These are phyloP conservation scores for Engystomops pustulosus DNA, from an alignment of 2,113 vertebrate species.

Conservation along the genomic window DNA sequence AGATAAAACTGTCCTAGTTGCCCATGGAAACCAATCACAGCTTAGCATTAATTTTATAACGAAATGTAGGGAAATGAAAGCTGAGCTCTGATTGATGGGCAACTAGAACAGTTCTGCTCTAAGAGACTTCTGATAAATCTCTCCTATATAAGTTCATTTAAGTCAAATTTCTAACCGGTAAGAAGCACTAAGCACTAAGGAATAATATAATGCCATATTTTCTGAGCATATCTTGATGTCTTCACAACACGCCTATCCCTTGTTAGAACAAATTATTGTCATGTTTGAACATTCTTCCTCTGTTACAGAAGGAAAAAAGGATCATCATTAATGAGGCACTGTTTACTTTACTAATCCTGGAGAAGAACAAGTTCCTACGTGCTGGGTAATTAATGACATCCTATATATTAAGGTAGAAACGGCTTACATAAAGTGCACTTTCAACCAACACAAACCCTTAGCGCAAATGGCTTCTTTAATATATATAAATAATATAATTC, in stretches of 20 bases:
- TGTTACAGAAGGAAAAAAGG: not conserved
- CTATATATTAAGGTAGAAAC: not conserved
- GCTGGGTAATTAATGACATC: not conserved
- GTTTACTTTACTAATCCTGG: not conserved
- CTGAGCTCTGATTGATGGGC: too few species aligned
- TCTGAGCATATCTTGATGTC: not conserved
- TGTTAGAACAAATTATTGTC: conserved; percentile 20
- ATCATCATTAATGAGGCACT: not conserved
- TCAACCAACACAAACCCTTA: conserved; percentile 22
- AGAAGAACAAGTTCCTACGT: conserved; percentile 17
- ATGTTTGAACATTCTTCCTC: not conserved
- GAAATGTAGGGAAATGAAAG: too few species aligned
- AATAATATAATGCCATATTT: too few species aligned
- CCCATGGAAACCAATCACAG: too few species aligned
- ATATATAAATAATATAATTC: not conserved
- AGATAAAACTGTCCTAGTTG: too few species aligned
- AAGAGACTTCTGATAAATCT: too few species aligned
- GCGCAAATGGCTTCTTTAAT: not conserved
- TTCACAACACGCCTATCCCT: not conserved
- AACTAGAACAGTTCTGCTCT: too few species aligned
- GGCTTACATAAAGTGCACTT: conserved; percentile 24
- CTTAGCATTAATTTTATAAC: too few species aligned
- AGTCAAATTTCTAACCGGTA: not conserved
- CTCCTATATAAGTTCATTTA: not conserved
- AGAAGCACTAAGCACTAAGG: too few species aligned